Evolutionary conservation across 2,888 invertebrate genomes (phyloP).

Genomic region (Raillietiella orientalis): DNA sequence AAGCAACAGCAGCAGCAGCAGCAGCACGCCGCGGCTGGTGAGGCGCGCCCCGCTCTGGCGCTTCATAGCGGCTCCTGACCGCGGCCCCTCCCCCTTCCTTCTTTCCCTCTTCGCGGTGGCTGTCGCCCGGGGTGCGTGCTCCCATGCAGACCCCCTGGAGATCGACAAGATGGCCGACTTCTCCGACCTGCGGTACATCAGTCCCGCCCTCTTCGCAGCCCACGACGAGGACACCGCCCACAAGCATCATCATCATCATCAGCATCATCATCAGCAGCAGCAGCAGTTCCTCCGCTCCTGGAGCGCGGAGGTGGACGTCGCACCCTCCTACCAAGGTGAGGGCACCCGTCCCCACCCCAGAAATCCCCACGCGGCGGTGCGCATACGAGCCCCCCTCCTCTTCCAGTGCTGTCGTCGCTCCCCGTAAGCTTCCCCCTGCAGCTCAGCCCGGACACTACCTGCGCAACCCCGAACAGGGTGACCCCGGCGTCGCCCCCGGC

Average conservation of each 20-base stretch:
- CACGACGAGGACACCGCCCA: too few relatives aligned
- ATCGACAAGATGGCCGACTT: neutral
- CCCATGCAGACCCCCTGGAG: conserved; percentile 1
- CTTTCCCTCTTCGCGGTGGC: neutral
- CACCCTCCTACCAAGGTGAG: too few relatives aligned
- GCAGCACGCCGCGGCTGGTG: conserved; percentile 7
- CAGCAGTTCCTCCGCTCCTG: too few relatives aligned
- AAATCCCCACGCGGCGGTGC: too few relatives aligned
- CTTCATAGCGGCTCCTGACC: conserved; percentile 4
- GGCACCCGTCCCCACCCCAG: too few relatives aligned
- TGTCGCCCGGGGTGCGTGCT: conserved; percentile 1
- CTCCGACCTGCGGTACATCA: neutral
- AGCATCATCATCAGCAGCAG: too few relatives aligned
- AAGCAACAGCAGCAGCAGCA: too few relatives aligned
- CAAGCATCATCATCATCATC: too few relatives aligned
- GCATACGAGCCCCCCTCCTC: too few relatives aligned
- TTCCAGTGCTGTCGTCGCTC: too few relatives aligned
- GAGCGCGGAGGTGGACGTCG: too few relatives aligned
- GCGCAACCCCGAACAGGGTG: conserved; percentile 33
- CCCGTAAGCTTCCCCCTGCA: conserved; percentile 25
- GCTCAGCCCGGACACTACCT: conserved; percentile 54
- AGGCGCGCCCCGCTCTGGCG: conserved; percentile 8
- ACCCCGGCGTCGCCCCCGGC: conserved; percentile 5
- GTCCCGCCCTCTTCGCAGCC: neutral
- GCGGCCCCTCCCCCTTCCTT: neutral